These are phyloP conservation scores for Synergus itoensis DNA, from an alignment of 2,888 invertebrate species.

Conservation along the genomic window DNA sequence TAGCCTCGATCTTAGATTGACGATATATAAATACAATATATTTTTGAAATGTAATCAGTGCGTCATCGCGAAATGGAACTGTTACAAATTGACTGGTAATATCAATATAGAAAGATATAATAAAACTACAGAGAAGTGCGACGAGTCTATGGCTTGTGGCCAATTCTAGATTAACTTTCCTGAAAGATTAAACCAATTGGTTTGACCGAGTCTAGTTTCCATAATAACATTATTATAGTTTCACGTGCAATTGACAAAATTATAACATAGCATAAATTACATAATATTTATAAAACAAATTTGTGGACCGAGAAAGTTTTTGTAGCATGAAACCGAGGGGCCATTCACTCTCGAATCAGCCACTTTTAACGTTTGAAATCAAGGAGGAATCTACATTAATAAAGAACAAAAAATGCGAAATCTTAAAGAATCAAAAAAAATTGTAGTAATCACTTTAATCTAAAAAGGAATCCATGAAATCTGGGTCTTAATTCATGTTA, in stretches of 20 bases:
- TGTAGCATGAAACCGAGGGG: no score
- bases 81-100: conserved; percentile 26
- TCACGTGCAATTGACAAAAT: neutral
- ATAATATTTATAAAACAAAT: neutral
- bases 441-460: no score
- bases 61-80: conserved; percentile 11
- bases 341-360: no score
- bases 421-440: no score
- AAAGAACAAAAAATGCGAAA: no score
- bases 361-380: no score
- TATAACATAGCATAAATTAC: neutral
- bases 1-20: neutral
- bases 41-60: conserved; percentile 7
- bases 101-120: conserved; percentile 34
- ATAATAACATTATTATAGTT: neutral
- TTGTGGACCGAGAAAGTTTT: neutral
- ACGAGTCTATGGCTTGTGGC: conserved; percentile 54
- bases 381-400: no score
- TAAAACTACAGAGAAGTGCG: conserved; percentile 49
- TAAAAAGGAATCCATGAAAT: no score
- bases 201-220: conserved; percentile 46
- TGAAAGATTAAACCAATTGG: conserved; percentile 56
- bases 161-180: conserved; percentile 58
- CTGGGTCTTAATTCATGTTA: no score
- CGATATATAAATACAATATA: neutral